Evolutionary conservation across 2,113 vertebrate genomes (phyloP).

Genomic region (Hypanus sabinus): DNA sequence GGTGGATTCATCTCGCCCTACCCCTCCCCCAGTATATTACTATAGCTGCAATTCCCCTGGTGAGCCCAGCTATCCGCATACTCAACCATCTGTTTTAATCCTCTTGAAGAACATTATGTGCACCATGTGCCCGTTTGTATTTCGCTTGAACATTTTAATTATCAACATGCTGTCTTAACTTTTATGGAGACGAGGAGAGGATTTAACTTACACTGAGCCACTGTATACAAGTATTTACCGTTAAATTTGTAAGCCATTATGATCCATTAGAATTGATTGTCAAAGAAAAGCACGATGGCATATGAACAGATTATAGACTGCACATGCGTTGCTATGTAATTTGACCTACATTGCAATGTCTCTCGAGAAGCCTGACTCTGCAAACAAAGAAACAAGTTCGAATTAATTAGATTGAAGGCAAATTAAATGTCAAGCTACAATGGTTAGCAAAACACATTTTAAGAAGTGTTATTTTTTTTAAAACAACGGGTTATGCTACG

Average conservation of each 20-base stretch:
- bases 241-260: not conserved
- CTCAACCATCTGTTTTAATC: conserved; percentile 30
- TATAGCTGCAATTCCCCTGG: not conserved
- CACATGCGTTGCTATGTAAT: conserved; percentile 37
- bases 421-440: not conserved
- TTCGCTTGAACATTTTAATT: conserved; percentile 15
- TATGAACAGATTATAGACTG: not conserved
- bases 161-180: not conserved
- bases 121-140: conserved; percentile 16
- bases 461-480: not conserved
- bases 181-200: not conserved
- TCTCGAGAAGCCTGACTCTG: conserved; percentile 14
- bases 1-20: not conserved
- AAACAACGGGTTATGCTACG: not conserved
- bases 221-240: not conserved
- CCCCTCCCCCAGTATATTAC: not conserved
- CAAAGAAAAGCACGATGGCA: not conserved
- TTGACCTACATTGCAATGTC: conserved; percentile 36
- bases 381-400: conserved; percentile 32
- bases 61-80: conserved; percentile 1
- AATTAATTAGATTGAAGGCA: not conserved
- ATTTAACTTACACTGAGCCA: not conserved
- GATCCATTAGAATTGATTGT: not conserved
- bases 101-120: not conserved
- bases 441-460: not conserved